Evolutionary conservation across 1,140 invertebrate genomes (phyloP).

Genomic region (Hyphantria cunea): DNA sequence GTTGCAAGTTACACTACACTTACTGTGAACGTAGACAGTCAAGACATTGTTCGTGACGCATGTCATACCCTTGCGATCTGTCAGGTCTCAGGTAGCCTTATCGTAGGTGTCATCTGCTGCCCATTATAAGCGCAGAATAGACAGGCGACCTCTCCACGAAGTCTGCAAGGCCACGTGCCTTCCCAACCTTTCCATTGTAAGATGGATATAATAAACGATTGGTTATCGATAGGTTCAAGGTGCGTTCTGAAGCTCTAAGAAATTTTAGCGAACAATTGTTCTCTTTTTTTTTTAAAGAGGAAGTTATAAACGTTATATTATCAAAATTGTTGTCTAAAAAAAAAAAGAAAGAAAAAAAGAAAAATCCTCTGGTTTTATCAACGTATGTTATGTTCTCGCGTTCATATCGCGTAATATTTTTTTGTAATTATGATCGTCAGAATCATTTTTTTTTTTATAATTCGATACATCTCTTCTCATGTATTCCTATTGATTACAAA

Average conservation of each 20-base stretch:
- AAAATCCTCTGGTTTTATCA: constrained; percentile 2
- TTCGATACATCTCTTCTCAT: constrained; percentile 10
- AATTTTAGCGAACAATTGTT: constrained; percentile 32
- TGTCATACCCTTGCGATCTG: constrained; percentile 19
- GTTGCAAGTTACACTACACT: neutral
- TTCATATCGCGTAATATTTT: constrained; percentile 1
- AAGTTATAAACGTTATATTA: constrained; percentile 16
- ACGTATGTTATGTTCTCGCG: constrained; percentile 2
- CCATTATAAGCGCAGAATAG: constrained; percentile 60
- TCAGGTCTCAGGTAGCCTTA: constrained; percentile 34
- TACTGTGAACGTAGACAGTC: neutral
- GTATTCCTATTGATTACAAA: constrained; percentile 1
- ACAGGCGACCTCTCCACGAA: constrained; percentile 55
- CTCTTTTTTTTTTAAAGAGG: constrained; percentile 18
- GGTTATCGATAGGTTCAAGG: constrained; percentile 39
- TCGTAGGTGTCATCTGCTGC: constrained; percentile 62
- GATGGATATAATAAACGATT: constrained; percentile 33
- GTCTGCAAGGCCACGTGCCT: constrained; percentile 51
- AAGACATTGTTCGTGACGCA: constrained; percentile 1
- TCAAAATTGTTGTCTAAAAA: too few relatives aligned
- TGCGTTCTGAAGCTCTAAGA: constrained; percentile 13
- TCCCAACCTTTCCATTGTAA: constrained; percentile 39
- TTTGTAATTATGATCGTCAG: constrained; percentile 1
- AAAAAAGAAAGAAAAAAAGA: too few relatives aligned
- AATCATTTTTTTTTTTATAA: constrained; percentile 18